Conservation (phyloP, 2,888 invertebrate genomes). For the Copidosoma aretas region DNA sequence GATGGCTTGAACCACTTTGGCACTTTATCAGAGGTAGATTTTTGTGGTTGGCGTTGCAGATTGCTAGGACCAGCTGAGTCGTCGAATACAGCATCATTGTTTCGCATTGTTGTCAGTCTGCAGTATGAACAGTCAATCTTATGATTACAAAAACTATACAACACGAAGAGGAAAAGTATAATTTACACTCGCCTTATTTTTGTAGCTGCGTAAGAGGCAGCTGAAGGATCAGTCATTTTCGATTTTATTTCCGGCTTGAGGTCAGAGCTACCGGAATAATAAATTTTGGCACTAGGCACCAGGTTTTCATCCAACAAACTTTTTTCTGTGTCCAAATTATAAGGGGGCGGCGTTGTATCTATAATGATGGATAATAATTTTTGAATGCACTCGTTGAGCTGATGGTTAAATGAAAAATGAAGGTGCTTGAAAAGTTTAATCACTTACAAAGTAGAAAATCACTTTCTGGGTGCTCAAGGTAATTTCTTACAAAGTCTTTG, state of each 20-base stretch:
- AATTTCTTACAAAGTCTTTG: conserved; percentile 75
- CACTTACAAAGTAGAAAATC: conserved; percentile 83
- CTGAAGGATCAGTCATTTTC: conserved; percentile 71
- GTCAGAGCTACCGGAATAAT: conserved; percentile 66
- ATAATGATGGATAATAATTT: conserved; percentile 32
- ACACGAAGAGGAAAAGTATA: background rate
- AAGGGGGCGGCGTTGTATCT: conserved; percentile 88
- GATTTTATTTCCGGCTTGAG: conserved; percentile 69
- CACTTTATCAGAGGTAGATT: conserved; percentile 4
- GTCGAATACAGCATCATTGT: background rate
- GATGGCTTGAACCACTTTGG: conserved; percentile 52
- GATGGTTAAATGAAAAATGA: background rate
- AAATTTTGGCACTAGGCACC: conserved; percentile 79
- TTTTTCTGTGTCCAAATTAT: conserved; percentile 68
- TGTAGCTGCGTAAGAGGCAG: conserved; percentile 73
- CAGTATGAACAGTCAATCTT: conserved; percentile 1
- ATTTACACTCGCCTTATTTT: conserved; percentile 68
- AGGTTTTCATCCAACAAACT: conserved; percentile 76
- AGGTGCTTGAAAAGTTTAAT: background rate
- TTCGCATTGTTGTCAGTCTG: conserved; percentile 24
- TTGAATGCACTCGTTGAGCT: background rate
- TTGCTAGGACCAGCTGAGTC: background rate
- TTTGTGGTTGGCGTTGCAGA: background rate
- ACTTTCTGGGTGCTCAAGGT: conserved; percentile 70
- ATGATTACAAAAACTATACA: background rate